Evolutionary conservation across 2,888 invertebrate species (phyloP).

Genomic region (Poecilobothrus nobilitatus): DNA sequence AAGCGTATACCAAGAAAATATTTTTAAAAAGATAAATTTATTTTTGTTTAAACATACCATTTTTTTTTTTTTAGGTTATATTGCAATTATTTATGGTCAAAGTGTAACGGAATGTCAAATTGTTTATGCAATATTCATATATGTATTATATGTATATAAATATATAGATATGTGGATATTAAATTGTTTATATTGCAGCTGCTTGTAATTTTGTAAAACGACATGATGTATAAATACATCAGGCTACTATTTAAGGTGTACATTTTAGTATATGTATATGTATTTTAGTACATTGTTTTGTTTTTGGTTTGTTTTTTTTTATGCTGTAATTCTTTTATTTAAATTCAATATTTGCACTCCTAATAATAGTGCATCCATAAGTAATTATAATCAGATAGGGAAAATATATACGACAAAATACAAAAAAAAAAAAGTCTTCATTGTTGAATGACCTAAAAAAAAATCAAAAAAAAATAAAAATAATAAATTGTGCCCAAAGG

Average conservation of each 20-base stretch:
- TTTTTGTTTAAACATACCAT: not conserved
- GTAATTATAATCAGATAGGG: no score
- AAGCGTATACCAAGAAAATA: not conserved
- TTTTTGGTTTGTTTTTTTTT: no score
- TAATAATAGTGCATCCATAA: not conserved
- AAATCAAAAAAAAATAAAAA: not conserved
- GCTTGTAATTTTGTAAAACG: not conserved
- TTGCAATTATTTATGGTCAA: slow-evolving; percentile 6
- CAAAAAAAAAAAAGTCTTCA: not conserved
- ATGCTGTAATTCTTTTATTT: no score
- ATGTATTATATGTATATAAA: not conserved
- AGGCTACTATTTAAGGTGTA: not conserved
- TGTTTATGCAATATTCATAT: not conserved
- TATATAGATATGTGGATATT: not conserved
- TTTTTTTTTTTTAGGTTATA: not conserved
- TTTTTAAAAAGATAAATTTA: no score
- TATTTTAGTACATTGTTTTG: not conserved
- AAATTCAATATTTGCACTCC: not conserved
- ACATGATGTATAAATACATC: not conserved
- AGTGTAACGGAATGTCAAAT: not conserved
- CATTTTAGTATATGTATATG: no score
- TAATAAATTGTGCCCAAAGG: not conserved
- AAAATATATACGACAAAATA: no score
- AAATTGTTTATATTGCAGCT: not conserved
- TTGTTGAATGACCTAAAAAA: not conserved